Conservation (phyloP, 2,113 vertebrate species). For the Tautogolabrus adspersus region DNA sequence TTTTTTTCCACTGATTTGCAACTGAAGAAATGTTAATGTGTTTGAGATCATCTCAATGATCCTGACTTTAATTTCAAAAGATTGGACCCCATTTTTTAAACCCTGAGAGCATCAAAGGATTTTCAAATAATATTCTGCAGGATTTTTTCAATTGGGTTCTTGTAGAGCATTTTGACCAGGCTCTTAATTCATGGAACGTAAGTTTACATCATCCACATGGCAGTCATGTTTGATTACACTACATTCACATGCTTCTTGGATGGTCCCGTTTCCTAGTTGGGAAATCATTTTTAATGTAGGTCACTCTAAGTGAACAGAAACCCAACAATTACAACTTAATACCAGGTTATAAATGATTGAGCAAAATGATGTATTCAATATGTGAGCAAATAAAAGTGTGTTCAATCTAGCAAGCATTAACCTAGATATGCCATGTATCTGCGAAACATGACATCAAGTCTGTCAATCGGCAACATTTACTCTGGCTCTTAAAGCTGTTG, state of each 20-base stretch:
- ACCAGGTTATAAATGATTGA: too few relatives aligned
- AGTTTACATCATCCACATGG: slow-evolving; percentile 14
- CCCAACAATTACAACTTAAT: too few relatives aligned
- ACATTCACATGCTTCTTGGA: neutral
- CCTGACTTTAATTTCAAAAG: neutral
- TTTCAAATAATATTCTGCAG: neutral
- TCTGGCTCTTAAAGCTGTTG: too few relatives aligned
- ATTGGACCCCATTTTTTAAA: neutral
- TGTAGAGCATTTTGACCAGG: slow-evolving; percentile 33
- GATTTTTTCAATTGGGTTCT: slow-evolving; percentile 48
- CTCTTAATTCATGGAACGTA: neutral
- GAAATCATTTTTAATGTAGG: neutral
- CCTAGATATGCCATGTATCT: too few relatives aligned
- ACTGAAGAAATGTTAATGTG: too few relatives aligned
- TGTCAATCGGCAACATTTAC: too few relatives aligned
- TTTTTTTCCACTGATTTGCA: too few relatives aligned
- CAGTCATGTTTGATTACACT: slow-evolving; percentile 35
- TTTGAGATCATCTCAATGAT: neutral
- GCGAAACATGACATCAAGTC: too few relatives aligned
- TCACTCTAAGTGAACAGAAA: too few relatives aligned
- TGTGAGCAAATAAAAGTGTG: too few relatives aligned
- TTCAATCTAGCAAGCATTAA: too few relatives aligned
- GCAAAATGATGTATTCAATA: too few relatives aligned
- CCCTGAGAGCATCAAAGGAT: neutral
- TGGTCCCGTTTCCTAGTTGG: neutral